Conservation (phyloP, 2,888 invertebrate species). For the Amphimallon solstitiale region DNA sequence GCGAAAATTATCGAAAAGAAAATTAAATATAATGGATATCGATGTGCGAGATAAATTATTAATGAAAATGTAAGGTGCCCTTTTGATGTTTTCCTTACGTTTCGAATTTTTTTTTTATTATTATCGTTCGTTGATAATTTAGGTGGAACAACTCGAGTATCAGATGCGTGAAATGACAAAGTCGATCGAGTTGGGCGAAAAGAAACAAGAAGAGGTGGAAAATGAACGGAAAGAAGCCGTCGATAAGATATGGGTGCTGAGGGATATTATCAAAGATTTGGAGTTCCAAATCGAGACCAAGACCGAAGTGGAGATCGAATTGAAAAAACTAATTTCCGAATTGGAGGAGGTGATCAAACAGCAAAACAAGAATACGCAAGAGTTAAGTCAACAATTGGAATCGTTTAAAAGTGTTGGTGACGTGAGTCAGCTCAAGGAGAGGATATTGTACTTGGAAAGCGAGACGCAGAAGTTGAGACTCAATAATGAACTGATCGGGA, state of each 20-base stretch:
- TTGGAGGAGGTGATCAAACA: constrained; percentile 62
- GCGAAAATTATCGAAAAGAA: neutral
- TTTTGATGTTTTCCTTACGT: neutral
- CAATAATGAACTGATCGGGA: constrained; percentile 58
- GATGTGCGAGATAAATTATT: no score
- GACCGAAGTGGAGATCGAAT: constrained; percentile 69
- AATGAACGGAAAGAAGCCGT: constrained; percentile 78
- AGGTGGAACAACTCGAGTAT: constrained; percentile 83
- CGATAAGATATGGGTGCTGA: constrained; percentile 77
- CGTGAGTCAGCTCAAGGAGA: constrained; percentile 61
- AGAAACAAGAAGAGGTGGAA: constrained; percentile 73
- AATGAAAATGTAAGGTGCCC: neutral
- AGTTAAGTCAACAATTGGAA: constrained; percentile 67
- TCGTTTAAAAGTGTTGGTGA: constrained; percentile 62
- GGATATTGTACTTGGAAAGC: constrained; percentile 64
- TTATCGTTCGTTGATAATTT: neutral
- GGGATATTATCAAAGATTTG: constrained; percentile 81
- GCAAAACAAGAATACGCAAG: constrained; percentile 62
- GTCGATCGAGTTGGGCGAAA: constrained; percentile 70
- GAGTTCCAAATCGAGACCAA: constrained; percentile 80
- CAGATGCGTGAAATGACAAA: constrained; percentile 78
- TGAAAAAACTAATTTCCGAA: constrained; percentile 67
- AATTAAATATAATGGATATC: neutral
- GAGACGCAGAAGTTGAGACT: constrained; percentile 58
- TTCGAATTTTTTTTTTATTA: neutral